A percentile compares a stretch with the other conserved stretches of the same genome.
These are phyloP conservation scores for Porites cylindrica DNA, from an alignment of 92 coral and sea anemone genomes.

Conservation along the genomic window DNA sequence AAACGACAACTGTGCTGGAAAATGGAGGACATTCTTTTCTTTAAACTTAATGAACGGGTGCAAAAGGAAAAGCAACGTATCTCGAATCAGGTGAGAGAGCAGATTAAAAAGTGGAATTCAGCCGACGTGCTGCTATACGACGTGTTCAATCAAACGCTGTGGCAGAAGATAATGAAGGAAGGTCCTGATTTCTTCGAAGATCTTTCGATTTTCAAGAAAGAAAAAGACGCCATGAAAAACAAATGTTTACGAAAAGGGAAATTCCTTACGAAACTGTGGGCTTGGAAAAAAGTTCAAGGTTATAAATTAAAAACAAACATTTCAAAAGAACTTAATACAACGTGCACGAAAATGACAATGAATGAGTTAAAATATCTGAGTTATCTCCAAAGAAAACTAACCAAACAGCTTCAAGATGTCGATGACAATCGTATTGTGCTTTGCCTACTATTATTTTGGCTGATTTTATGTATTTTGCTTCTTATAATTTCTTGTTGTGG, in stretches of 20 bases:
- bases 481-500: no score
- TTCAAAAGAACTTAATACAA: slow-evolving; percentile 23
- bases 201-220: slow-evolving; percentile 48
- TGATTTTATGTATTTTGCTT: no score
- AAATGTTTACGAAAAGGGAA: slow-evolving; percentile 28
- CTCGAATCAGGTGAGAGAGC: slow-evolving; percentile 27
- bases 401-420: slow-evolving; percentile 2
- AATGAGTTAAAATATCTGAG: slow-evolving; percentile 30
- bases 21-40: slow-evolving; percentile 64
- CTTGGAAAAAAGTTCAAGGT: slow-evolving; percentile 31
- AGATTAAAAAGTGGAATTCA: slow-evolving; percentile 68
- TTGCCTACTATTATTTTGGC: no score
- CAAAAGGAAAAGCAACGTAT: slow-evolving; percentile 18
- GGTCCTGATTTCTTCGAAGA: slow-evolving; percentile 76
- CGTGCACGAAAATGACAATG: slow-evolving; percentile 34
- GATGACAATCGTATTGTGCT: background rate
- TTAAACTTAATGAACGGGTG: slow-evolving; percentile 63
- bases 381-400: slow-evolving; percentile 14
- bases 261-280: slow-evolving; percentile 26
- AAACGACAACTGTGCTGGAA: slow-evolving; percentile 78
- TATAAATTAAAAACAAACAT: slow-evolving; percentile 21
- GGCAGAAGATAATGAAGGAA: slow-evolving; percentile 64
- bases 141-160: slow-evolving; percentile 68
- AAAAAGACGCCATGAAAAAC: slow-evolving; percentile 4
- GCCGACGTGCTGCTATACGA: slow-evolving; percentile 69